phyloP scores from a whole-genome alignment of 2,797 vertebrate genomes.

The Lindbergichthys nudifrons region DNA sequence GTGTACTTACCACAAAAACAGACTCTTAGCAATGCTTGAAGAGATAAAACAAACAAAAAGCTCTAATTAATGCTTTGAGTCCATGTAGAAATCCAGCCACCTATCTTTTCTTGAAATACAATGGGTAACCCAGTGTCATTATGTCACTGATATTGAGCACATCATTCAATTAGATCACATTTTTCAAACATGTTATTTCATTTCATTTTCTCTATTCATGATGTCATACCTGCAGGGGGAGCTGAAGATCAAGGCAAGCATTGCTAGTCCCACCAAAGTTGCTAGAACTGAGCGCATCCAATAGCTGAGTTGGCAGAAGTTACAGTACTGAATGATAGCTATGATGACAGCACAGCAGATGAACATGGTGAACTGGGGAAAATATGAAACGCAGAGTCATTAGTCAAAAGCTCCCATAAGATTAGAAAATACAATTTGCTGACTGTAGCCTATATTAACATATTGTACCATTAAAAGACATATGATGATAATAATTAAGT shows the following conservation, averaged over 20 bases:
- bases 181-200: background rate
- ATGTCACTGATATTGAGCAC: background rate
- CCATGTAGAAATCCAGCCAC: constrained; percentile 6
- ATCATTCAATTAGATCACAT: background rate
- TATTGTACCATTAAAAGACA: background rate
- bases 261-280: constrained; percentile 88
- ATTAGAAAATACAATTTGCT: background rate
- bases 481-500: background rate
- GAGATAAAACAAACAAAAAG: constrained; percentile 46
- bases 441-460: background rate
- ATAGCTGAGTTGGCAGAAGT: constrained; percentile 99
- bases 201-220: background rate
- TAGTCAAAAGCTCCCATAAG: background rate
- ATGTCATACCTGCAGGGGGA: constrained; percentile 83
- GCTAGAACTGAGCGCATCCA: constrained; percentile 96
- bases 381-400: constrained; percentile 16
- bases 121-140: background rate
- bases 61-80: constrained; percentile 12
- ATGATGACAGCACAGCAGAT: constrained; percentile 93
- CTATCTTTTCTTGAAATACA: background rate
- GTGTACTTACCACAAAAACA: constrained; percentile 69
- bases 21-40: constrained; percentile 66
- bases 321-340: constrained; percentile 96
- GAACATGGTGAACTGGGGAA: constrained; percentile 90
- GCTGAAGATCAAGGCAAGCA: constrained; percentile 90